Evolutionary conservation across 2,113 vertebrate genomes (phyloP), one percentile per base, ranked within the genome.

Genomic region (Prochilodus magdalenae): DNA sequence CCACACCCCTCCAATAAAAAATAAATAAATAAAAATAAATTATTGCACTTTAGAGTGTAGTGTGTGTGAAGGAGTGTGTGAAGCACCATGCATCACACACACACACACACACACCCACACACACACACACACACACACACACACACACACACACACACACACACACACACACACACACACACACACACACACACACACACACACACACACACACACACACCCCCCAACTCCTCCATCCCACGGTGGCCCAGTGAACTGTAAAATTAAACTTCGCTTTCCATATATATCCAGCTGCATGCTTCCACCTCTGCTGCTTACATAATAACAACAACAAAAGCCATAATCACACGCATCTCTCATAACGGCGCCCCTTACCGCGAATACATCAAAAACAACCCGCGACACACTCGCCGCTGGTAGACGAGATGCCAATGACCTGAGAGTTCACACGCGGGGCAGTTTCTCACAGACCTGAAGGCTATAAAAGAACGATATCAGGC

Each of bases 261-360:
- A 95, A 95, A 95, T 95, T 93, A 93, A 95, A 93, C 91, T 77
- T 86, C 57, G 78, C 90, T 86, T 85, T 86, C 86, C 79, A 85
- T 84, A 88, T 75, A 71, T 65, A 89, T 90, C 87, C 87, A 27
- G 86, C 86, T 88, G 90, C 90, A 89, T 86, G 90, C 87, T 91
- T 87, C 86, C 86, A 84, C 49, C 60, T 82, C 85, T 85, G 81
- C 89, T 59, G 86, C 86, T 90, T 89, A 89, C 88, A 87, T 88
- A 90, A 91, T 84, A 70, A 89, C 85, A 88, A 91, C 91, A 70
- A 89, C 86, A 88, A 92, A 91, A 83, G 78, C 86, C 84, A 91
- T 91, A 89, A 85, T 77, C 66, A 82, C 73, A 75, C 90, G 85
- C 81, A 83, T 72, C 81, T 84, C 83, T 74, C 81, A 89, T 87